A percentile compares a stretch with the other conserved stretches of the same genome.
These are phyloP conservation scores for Zaprionus gabonicus DNA, from an alignment of 1,140 invertebrate genomes.

Conservation along the genomic window DNA sequence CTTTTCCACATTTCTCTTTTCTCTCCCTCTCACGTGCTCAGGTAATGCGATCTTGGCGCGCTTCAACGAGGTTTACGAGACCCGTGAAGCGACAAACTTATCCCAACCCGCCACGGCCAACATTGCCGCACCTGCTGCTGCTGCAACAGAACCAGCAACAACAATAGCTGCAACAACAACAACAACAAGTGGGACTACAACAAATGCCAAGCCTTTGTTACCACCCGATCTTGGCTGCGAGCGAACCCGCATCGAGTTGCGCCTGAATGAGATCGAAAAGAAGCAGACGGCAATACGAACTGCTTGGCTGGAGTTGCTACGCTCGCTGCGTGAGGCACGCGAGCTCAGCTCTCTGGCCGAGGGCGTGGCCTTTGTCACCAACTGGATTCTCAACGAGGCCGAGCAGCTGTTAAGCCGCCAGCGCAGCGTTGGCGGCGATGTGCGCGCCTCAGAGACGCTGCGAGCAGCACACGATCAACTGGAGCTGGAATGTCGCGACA, in stretches of 20 bases:
- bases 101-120: constrained; percentile 37
- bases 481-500: constrained; percentile 91
- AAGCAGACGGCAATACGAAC: constrained; percentile 87
- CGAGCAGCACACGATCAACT: constrained; percentile 90
- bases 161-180: constrained; percentile 15
- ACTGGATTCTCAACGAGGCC: constrained; percentile 91
- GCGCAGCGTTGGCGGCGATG: constrained; percentile 89
- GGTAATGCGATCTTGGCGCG: constrained; percentile 82
- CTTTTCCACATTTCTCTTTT: constrained; percentile 36
- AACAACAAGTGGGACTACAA: constrained; percentile 14
- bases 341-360: constrained; percentile 87
- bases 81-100: constrained; percentile 24
- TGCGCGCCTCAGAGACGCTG: constrained; percentile 89
- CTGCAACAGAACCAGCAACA: constrained; percentile 6
- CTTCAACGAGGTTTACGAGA: constrained; percentile 77
- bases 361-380: constrained; percentile 88
- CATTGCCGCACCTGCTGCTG: constrained; percentile 53
- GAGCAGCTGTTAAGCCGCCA: constrained; percentile 89
- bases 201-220: constrained; percentile 54
- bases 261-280: constrained; percentile 86
- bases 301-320: constrained; percentile 87
- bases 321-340: constrained; percentile 86
- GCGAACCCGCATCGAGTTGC: constrained; percentile 86
- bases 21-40: constrained; percentile 20
- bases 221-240: constrained; percentile 88